These are phyloP conservation scores for Ptiloglossa arizonensis DNA, from an alignment of 1,140 invertebrate species.

Conservation along the genomic window DNA sequence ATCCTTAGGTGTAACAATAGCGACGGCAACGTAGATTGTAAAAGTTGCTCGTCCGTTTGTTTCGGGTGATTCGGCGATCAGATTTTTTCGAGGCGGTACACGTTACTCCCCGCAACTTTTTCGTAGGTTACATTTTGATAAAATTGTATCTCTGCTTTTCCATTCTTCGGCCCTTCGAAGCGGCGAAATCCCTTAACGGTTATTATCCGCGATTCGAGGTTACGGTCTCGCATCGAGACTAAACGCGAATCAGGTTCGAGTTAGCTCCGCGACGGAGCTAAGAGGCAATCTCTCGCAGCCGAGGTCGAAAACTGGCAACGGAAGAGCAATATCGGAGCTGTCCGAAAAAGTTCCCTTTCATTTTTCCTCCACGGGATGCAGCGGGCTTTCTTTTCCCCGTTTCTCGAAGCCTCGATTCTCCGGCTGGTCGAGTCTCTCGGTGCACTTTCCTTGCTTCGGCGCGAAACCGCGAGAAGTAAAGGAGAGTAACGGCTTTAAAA, in stretches of 20 bases:
- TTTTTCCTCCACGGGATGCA: background rate
- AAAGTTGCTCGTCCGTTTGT: too few relatives aligned
- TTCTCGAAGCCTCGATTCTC: conserved; percentile 18
- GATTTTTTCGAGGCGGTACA: too few relatives aligned
- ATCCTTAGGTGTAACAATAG: too few relatives aligned
- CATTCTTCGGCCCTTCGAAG: too few relatives aligned
- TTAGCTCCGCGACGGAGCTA: background rate
- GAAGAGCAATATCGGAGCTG: background rate
- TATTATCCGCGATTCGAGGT: background rate
- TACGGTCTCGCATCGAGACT: background rate
- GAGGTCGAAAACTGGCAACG: background rate
- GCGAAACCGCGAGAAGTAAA: conserved; percentile 1
- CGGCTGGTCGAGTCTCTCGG: conserved; percentile 2
- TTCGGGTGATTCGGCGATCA: too few relatives aligned
- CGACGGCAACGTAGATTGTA: too few relatives aligned
- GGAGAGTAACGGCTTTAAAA: conserved; percentile 57
- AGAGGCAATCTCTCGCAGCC: background rate
- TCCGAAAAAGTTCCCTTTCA: background rate
- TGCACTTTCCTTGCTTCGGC: conserved; percentile 41
- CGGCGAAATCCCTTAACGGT: too few relatives aligned
- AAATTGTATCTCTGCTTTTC: too few relatives aligned
- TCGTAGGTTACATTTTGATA: too few relatives aligned
- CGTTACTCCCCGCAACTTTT: too few relatives aligned
- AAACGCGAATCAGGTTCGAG: background rate
- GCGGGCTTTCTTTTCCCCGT: background rate